Conservation (phyloP, 2,888 invertebrate species). For the Cephus rjabovi region DNA sequence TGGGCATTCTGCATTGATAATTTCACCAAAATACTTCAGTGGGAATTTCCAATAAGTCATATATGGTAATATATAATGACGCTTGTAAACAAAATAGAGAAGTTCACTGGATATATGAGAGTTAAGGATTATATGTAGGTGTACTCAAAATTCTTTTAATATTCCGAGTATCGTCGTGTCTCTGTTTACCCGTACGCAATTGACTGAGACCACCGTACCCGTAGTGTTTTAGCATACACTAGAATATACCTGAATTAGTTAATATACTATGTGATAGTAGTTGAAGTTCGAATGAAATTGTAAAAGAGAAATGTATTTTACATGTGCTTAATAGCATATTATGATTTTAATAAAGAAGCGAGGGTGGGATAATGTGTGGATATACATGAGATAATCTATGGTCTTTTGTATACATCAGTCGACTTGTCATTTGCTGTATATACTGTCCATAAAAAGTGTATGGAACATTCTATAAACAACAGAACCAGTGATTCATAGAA, state of each 20-base stretch:
- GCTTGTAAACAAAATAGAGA: background rate
- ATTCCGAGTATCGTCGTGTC: too few species aligned
- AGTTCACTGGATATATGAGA: background rate
- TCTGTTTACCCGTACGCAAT: too few species aligned
- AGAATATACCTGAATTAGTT: too few species aligned
- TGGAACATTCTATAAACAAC: too few species aligned
- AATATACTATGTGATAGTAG: too few species aligned
- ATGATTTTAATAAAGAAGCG: background rate
- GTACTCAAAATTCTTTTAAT: too few species aligned
- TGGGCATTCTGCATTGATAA: background rate
- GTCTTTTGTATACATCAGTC: background rate
- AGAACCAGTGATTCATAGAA: background rate
- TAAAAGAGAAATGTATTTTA: too few species aligned
- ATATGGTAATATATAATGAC: background rate
- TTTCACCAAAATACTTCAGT: background rate
- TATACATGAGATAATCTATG: background rate
- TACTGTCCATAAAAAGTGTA: background rate
- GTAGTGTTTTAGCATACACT: too few species aligned
- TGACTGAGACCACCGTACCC: too few species aligned
- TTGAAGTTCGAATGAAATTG: background rate
- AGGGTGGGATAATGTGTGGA: background rate
- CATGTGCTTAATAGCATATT: background rate
- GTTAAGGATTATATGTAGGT: background rate
- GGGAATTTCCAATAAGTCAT: background rate
- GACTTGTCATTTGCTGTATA: background rate